A percentile compares a stretch with the other conserved stretches of the same genome.
Evolutionary conservation across 1,140 invertebrate genomes (phyloP).

Genomic region (Leptopilina boulardi): DNA sequence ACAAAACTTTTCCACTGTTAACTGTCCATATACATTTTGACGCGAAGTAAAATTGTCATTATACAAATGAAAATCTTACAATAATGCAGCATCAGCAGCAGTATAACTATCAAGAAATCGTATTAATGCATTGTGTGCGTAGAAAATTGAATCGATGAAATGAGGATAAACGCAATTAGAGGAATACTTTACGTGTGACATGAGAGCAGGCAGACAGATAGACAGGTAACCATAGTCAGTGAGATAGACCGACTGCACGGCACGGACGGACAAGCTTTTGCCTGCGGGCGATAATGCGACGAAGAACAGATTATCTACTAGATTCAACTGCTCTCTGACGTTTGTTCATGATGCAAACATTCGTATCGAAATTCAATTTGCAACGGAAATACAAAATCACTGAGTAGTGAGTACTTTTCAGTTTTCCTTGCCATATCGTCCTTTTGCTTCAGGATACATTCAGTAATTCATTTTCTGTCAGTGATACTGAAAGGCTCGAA

Average conservation of each 20-base stretch:
- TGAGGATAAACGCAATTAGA: constrained; percentile 61
- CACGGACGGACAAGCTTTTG: constrained; percentile 53
- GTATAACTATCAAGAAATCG: background rate
- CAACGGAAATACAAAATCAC: constrained; percentile 39
- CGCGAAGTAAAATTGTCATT: too few relatives aligned
- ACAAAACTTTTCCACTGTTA: too few relatives aligned
- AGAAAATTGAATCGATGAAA: constrained; percentile 37
- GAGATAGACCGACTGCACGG: constrained; percentile 43
- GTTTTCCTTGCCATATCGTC: constrained; percentile 20
- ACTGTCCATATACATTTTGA: too few relatives aligned
- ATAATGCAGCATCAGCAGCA: too few relatives aligned
- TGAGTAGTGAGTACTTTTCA: constrained; percentile 23
- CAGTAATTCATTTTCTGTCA: constrained; percentile 21
- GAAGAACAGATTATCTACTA: constrained; percentile 57
- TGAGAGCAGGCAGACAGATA: constrained; percentile 52
- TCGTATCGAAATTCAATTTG: constrained; percentile 61
- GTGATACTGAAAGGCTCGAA: background rate
- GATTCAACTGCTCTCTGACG: constrained; percentile 55
- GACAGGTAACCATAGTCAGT: constrained; percentile 41
- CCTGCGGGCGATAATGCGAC: constrained; percentile 47
- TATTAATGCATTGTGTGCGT: background rate
- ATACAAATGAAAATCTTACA: background rate
- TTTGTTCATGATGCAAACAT: constrained; percentile 54
- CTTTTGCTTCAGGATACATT: constrained; percentile 23
- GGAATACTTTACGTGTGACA: constrained; percentile 59